These are phyloP conservation scores for Oxyteleia sp. DNA, from an alignment of 2,888 invertebrate genomes.

Conservation along the genomic window DNA sequence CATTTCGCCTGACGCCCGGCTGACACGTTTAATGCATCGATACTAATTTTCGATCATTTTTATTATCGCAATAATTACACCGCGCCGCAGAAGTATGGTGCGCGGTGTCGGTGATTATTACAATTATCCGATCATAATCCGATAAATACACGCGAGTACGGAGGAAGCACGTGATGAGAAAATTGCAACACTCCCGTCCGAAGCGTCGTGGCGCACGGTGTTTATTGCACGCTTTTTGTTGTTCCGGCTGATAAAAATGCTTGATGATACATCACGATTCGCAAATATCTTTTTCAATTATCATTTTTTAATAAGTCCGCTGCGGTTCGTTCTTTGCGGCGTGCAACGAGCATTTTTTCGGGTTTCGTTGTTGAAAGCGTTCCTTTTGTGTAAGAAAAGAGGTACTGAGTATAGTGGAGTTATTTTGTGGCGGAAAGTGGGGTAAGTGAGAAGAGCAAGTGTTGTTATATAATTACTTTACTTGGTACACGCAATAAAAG, in stretches of 20 bases:
- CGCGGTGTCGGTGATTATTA: slow-evolving; percentile 67
- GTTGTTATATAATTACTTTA: not conserved
- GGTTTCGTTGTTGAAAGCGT: not conserved
- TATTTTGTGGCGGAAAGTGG: not conserved
- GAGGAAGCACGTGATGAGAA: slow-evolving; percentile 75
- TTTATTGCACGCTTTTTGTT: slow-evolving; percentile 53
- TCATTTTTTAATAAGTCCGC: slow-evolving; percentile 47
- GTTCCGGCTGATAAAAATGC: slow-evolving; percentile 43
- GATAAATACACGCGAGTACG: slow-evolving; percentile 70
- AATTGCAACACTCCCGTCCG: slow-evolving; percentile 74
- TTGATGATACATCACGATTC: slow-evolving; percentile 64
- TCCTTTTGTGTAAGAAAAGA: slow-evolving; percentile 35
- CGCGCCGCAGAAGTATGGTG: slow-evolving; percentile 39
- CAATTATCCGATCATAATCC: slow-evolving; percentile 74
- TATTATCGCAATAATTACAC: slow-evolving; percentile 65
- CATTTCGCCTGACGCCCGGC: slow-evolving; percentile 24
- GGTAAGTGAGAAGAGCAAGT: not conserved
- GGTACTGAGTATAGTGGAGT: slow-evolving; percentile 20
- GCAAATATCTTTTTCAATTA: slow-evolving; percentile 71
- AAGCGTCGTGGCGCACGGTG: slow-evolving; percentile 62
- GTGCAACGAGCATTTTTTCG: slow-evolving; percentile 22
- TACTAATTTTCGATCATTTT: slow-evolving; percentile 71
- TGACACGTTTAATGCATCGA: slow-evolving; percentile 65
- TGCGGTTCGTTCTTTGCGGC: slow-evolving; percentile 4
- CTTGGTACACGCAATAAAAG: too few species aligned